Evolutionary conservation across 2,888 invertebrate genomes (phyloP).

Genomic region (Phragmatobia fuliginosa): DNA sequence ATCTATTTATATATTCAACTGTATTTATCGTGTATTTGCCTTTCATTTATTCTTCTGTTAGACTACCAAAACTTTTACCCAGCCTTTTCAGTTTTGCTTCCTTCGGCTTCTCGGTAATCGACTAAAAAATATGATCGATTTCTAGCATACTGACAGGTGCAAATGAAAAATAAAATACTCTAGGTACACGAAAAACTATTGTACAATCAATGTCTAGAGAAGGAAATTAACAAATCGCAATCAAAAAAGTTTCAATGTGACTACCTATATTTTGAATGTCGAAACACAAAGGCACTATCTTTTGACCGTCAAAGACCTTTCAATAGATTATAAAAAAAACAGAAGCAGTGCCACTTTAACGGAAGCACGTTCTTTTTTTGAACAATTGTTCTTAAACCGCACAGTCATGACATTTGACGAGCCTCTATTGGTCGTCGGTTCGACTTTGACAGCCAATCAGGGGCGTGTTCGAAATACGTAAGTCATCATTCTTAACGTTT

Average conservation of each 20-base stretch:
- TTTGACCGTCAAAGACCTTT: slow-evolving; percentile 57
- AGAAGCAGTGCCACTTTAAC: slow-evolving; percentile 82
- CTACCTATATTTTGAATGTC: slow-evolving; percentile 23
- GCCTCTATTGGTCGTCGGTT: slow-evolving; percentile 79
- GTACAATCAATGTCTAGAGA: slow-evolving; percentile 5
- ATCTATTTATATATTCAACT: no score
- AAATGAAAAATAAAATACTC: not conserved
- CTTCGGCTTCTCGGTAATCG: no score
- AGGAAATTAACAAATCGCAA: slow-evolving; percentile 12
- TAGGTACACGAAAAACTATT: not conserved
- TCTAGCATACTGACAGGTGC: not conserved
- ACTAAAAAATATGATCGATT: not conserved
- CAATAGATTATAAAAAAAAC: slow-evolving; percentile 63
- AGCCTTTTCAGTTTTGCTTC: no score
- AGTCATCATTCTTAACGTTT: slow-evolving; percentile 84
- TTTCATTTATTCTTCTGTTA: no score
- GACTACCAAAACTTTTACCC: no score
- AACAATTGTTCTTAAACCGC: slow-evolving; percentile 79
- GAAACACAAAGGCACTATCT: slow-evolving; percentile 46
- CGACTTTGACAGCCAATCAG: slow-evolving; percentile 84
- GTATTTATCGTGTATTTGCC: no score
- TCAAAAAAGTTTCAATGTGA: slow-evolving; percentile 3
- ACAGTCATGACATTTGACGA: slow-evolving; percentile 84
- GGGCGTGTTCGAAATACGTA: slow-evolving; percentile 76
- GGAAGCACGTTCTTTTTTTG: slow-evolving; percentile 77